These are phyloP conservation scores for Calliphora vomitoria DNA, from an alignment of 2,888 invertebrate species.

Conservation along the genomic window DNA sequence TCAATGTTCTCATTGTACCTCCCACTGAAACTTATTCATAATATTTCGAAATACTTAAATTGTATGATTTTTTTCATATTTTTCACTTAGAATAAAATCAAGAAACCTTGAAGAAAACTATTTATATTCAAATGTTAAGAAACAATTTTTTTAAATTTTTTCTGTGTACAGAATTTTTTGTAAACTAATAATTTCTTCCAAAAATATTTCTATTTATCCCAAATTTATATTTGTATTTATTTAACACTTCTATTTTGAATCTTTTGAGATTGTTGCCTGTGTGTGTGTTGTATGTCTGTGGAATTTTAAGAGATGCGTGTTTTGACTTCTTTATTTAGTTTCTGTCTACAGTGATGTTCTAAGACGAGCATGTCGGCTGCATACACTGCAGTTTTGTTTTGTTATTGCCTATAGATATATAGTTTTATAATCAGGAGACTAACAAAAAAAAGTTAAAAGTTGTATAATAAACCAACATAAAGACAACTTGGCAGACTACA, in stretches of 20 bases:
- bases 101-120: too few species aligned
- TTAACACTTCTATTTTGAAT: not conserved
- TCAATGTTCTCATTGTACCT: too few species aligned
- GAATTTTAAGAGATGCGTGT: not conserved
- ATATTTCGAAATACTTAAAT: too few species aligned
- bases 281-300: not conserved
- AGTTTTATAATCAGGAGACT: not conserved
- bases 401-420: not conserved
- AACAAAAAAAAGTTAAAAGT: not conserved
- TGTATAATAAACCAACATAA: not conserved
- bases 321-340: slow-evolving; percentile 12
- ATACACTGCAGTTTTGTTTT: not conserved
- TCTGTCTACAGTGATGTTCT: not conserved
- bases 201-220: too few species aligned
- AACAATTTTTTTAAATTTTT: too few species aligned
- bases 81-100: too few species aligned
- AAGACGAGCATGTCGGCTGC: not conserved
- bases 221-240: not conserved
- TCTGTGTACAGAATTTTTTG: too few species aligned
- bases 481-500: not conserved
- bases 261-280: not conserved
- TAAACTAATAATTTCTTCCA: too few species aligned
- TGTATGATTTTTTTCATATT: too few species aligned
- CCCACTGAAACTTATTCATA: too few species aligned
- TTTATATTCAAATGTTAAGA: too few species aligned